Conservation (phyloP, 2,888 invertebrate species). For the Abrostola triplasia region DNA sequence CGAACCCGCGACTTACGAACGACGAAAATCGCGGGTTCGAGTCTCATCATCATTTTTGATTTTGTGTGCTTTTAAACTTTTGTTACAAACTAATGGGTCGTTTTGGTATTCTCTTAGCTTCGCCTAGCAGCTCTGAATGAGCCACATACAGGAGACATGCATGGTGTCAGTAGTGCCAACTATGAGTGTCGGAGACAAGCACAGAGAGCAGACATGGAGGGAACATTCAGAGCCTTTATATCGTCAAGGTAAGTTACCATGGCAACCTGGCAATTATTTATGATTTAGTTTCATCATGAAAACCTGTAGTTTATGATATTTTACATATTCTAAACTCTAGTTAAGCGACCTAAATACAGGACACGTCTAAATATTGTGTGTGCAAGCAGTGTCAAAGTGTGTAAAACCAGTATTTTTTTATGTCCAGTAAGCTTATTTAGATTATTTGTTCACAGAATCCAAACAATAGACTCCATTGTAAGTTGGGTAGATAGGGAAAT, state of each 20-base stretch:
- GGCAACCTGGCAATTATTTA: no score
- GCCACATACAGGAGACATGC: constrained; percentile 96
- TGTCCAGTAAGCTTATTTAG: background rate
- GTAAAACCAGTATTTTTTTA: background rate
- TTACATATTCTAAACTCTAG: no score
- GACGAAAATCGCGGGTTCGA: no score
- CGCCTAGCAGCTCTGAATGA: constrained; percentile 97
- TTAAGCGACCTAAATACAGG: no score
- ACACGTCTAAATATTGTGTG: no score
- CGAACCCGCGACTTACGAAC: no score
- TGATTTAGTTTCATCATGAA: no score
- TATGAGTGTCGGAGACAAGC: constrained; percentile 98
- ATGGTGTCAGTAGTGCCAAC: constrained; percentile 97
- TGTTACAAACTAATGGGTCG: background rate
- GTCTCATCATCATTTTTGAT: no score
- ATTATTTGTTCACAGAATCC: constrained; percentile 87
- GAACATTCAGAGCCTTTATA: constrained; percentile 97
- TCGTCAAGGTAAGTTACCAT: constrained; percentile 90
- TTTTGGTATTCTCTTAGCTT: constrained; percentile 87
- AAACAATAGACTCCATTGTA: constrained; percentile 98
- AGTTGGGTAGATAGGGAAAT: constrained; percentile 95
- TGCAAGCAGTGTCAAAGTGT: no score
- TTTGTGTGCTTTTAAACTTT: no score
- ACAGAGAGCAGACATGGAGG: constrained; percentile 94
- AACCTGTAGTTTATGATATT: no score